Conservation (phyloP, 2,797 vertebrate species). For the Dryobates pubescens region DNA sequence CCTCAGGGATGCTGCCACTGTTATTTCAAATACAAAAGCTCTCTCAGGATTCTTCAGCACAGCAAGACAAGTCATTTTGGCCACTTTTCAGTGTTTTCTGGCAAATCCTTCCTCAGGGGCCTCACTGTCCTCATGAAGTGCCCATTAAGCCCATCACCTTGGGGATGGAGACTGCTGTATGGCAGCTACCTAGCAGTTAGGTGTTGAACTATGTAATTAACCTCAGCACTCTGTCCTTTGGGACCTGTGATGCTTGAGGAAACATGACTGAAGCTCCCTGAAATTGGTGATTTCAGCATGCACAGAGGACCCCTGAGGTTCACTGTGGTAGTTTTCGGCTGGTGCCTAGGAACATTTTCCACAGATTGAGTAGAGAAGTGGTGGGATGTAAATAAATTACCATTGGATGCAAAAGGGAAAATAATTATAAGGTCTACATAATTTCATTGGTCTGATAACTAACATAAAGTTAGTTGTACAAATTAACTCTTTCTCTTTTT, state of each 20-base stretch:
- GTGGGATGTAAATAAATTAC: too few species aligned
- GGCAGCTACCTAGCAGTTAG: neutral
- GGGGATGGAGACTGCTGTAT: neutral
- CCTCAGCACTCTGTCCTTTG: neutral
- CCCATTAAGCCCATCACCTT: neutral
- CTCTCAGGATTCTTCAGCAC: neutral
- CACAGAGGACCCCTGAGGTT: accelerated
- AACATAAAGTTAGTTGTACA: too few species aligned
- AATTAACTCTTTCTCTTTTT: too few species aligned
- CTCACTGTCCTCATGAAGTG: neutral
- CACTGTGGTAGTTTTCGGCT: too few species aligned
- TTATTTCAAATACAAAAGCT: neutral
- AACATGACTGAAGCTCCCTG: neutral
- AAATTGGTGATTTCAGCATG: neutral
- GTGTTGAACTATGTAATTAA: neutral
- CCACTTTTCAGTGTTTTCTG: neutral
- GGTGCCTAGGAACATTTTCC: too few species aligned
- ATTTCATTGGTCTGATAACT: too few species aligned
- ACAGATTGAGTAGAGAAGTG: too few species aligned
- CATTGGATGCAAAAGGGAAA: too few species aligned
- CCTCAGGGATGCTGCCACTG: neutral
- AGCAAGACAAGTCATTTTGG: neutral
- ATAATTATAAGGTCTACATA: too few species aligned
- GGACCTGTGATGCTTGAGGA: neutral
- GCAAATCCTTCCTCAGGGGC: neutral